These are phyloP conservation scores for Scyliorhinus canicula DNA, from an alignment of 2,797 vertebrate genomes.

Conservation along the genomic window DNA sequence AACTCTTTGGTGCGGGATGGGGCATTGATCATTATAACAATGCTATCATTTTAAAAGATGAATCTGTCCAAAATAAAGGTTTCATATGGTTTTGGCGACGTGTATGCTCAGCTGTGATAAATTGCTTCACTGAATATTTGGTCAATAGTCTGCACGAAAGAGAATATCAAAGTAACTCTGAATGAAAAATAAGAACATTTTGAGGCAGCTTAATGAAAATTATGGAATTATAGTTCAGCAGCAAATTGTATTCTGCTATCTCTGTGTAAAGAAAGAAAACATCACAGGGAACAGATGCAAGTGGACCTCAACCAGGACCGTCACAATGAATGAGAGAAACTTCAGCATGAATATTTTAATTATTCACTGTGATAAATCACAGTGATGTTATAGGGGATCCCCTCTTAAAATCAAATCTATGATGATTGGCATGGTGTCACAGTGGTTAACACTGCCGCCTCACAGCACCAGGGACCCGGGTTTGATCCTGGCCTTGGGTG, in stretches of 20 bases:
- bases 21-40: not conserved
- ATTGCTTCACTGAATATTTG: not conserved
- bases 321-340: not conserved
- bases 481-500: no score
- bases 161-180: not conserved
- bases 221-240: not conserved
- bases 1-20: not conserved
- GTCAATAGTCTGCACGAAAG: not conserved
- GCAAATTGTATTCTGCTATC: not conserved
- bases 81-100: not conserved
- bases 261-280: not conserved
- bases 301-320: not conserved
- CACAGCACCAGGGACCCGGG: no score
- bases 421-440: no score
- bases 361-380: not conserved
- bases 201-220: not conserved
- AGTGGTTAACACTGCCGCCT: no score
- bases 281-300: not conserved
- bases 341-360: not conserved
- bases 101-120: not conserved
- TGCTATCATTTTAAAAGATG: no score
- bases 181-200: conserved; percentile 3
- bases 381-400: not conserved
- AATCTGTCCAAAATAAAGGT: not conserved
- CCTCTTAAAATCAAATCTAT: not conserved